Percentiles rank a stretch among this genome's conserved stretches.
Conservation (phyloP, 2,888 invertebrate genomes). For the Malacosoma neustria region DNA sequence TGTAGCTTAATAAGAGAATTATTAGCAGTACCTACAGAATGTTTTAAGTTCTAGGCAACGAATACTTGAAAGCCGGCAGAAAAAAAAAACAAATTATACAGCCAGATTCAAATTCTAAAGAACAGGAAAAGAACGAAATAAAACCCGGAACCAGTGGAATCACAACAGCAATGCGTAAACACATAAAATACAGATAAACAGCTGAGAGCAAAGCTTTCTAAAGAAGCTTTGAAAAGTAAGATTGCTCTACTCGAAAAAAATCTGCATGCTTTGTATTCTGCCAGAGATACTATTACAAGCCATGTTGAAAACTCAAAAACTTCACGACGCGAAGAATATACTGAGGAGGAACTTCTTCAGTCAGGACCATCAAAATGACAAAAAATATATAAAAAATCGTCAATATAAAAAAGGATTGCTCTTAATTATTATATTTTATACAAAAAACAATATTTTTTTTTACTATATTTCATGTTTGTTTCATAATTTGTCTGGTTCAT, state of each 20-base stretch:
- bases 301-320: no score
- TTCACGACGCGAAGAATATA: no score
- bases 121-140: slow-evolving; percentile 9
- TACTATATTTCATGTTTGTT: no score
- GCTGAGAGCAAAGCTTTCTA: no score
- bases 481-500: no score
- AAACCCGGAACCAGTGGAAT: slow-evolving; percentile 11
- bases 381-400: no score
- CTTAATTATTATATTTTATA: no score
- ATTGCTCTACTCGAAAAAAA: slow-evolving; percentile 17
- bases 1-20: slow-evolving; percentile 15
- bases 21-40: slow-evolving; percentile 12
- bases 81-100: slow-evolving; percentile 16
- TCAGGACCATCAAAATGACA: no score
- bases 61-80: slow-evolving; percentile 16
- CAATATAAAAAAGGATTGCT: no score
- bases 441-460: no score
- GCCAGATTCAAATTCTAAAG: slow-evolving; percentile 12
- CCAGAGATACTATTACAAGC: slow-evolving; percentile 17
- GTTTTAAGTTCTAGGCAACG: slow-evolving; percentile 15
- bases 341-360: no score
- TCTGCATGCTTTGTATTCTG: slow-evolving; percentile 17
- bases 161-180: slow-evolving; percentile 11
- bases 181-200: no score
- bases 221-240: slow-evolving; percentile 11